Evolutionary conservation across 2,888 invertebrate genomes (phyloP), one percentile per base, ranked within the genome.

Genomic region (Rutpela maculata): DNA sequence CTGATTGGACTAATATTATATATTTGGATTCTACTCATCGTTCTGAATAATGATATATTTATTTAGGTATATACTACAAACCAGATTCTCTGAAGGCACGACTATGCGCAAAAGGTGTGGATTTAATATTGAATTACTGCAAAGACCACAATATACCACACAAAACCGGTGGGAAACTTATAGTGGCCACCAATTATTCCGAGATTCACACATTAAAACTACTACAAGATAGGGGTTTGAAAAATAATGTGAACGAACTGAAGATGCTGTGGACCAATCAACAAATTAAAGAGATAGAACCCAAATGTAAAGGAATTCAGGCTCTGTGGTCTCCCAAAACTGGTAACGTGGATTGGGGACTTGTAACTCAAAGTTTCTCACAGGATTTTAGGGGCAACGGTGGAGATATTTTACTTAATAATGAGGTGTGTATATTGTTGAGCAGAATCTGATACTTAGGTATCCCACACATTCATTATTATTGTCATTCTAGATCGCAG

Each of bases 131-230:
- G 88, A 92, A 94, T 77, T 99, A 98, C 90, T 94, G 95, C 83
- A 94, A 96, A 84, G 91, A 95, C 83, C 94, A 97, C 84, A 91
- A 93, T 10, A 95, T 99, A 80, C 95, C 97, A 0, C 96, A 98
- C 89, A 95, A 95, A 80, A 97, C 96, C 90, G 93, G 94, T 90
- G 99, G 99, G 1, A 99, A 99, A 91, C 89, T 98, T 35, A 97
- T 98, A 83, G 97, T 98, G 7, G 98, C 98, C 0, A 93, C 93
- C 0, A 91, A 94, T 79, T 89, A 92, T 71, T 89, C 91, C 0
- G 95, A 98, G 91, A 89, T 95, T 0, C 90, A 92, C 7, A 89
- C 93, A 78, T 90, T 98, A 75, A 91, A 95, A 76, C 93, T 93
- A 78, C 91, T 99, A 43, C 80, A 82, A 31, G 63, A 77, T 17